Conservation (phyloP, 1,140 invertebrate species). For the Bombus impatiens region DNA sequence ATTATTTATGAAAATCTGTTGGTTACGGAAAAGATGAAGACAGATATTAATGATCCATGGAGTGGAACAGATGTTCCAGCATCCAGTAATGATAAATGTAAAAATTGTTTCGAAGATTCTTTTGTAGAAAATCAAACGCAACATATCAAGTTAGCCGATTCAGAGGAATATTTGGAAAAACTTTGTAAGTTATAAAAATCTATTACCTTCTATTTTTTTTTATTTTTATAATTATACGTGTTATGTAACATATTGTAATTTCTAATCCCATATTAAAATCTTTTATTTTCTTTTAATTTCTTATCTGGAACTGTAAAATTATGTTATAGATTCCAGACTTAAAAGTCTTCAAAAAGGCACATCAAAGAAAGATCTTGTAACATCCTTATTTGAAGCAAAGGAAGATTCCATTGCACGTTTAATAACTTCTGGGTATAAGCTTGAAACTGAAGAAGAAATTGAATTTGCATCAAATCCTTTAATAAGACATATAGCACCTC, state of each 20-base stretch:
- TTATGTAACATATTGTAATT: neutral
- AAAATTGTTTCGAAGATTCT: slow-evolving; percentile 73
- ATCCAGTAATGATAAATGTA: slow-evolving; percentile 16
- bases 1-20: neutral
- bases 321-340: slow-evolving; percentile 73
- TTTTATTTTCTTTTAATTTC: neutral
- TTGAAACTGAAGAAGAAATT: slow-evolving; percentile 75
- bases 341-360: slow-evolving; percentile 75
- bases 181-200: slow-evolving; percentile 69
- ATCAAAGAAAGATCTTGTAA: slow-evolving; percentile 79
- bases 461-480: slow-evolving; percentile 78
- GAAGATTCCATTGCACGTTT: slow-evolving; percentile 81
- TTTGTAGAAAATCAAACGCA: slow-evolving; percentile 66
- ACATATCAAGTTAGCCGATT: slow-evolving; percentile 70
- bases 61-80: slow-evolving; percentile 7
- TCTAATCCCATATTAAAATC: neutral
- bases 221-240: neutral
- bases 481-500: slow-evolving; percentile 80
- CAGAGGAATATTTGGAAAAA: slow-evolving; percentile 75
- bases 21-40: slow-evolving; percentile 69
- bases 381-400: slow-evolving; percentile 77
- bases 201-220: neutral
- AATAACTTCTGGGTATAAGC: slow-evolving; percentile 73
- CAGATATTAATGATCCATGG: slow-evolving; percentile 73
- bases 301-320: neutral